Base-by-base conservation (phyloP, 2,888 invertebrate species). In the Chrysomela aeneicollis region DNA sequence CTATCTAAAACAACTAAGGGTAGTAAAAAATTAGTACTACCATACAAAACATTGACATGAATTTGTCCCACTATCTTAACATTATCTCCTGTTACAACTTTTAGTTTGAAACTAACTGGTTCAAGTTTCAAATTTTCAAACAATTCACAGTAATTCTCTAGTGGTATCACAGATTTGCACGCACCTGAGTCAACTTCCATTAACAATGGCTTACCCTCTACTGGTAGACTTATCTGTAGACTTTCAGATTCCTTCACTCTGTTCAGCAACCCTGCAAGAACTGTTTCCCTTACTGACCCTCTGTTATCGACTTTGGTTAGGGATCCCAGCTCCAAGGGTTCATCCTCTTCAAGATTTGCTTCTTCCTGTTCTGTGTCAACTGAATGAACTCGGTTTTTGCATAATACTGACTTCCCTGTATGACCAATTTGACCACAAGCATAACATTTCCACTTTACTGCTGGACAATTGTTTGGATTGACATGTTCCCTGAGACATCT, bases 121-220 rank as follows among this genome's bases (percentile, higher is more conserved):
- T 59, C 12, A 52, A 63, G 52, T 22, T 46, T 19, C 37, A 59
- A 4, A 21, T 63, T 17, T n/a, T 12, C 8, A 51, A 54, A 58
- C 17, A 22, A 35, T 42, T 26, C 18, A 9, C 2, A 22, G n/a
- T 63, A 51, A 58, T 63, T 19, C 10, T 46, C 21, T 37, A 50
- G 17, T 22, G 50, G 32, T 4, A 50, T 50, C 9, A 63, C 37
- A 21, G 63, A 63, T 26, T 26, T 42, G 19, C 51, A 57, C 9
- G 42, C 32, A 12, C 58, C 58, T 15, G 58, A 21, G 22, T 63
- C 63, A 15, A 58, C 21, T 52, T 63, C 52, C 63, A 52, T 63
- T 8, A 18, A 12, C 26, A 52, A 52, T 8, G 15, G 22, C n/a
- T 51, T 22, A n/a, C n/a, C 8, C 18, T 21, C 49, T 18, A 18